Base-by-base conservation (phyloP, 2,888 invertebrate genomes). In the Heliconius erato region DNA sequence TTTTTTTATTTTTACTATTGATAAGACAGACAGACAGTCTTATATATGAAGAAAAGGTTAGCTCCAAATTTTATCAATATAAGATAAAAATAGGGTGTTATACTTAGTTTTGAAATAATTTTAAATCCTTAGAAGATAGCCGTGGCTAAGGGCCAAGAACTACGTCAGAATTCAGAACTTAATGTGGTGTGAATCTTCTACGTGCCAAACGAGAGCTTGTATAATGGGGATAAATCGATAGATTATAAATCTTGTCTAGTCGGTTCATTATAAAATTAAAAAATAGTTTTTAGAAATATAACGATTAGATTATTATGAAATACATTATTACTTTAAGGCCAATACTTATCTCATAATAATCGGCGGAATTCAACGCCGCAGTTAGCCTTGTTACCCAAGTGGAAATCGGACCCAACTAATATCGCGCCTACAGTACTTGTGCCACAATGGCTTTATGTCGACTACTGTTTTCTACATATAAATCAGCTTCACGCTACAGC, bases 101-200 rank as follows among this genome's bases (percentile, higher is more conserved):
- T 63, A 19, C 14, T 54, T 54, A 63, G 7, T 12, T 59, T 59
- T 40, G 14, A 76, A 19, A 81, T 77, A 79, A 63, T 80, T 71
- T 63, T 74, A 63, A 78, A 35, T 19, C 44, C 69, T 68, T 67
- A 80, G 54, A 67, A 32, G 28, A 88, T 80, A 86, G 83, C 85
- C 85, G 89, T 94, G 94, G 95, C 94, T 87, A 84, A 74, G 83
- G 86, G 93, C 94, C 94, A 94, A 94, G 79, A 89, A 89, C 87
- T 89, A 87, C 89, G 87, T 87, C 86, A 87, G 85, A 54, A 54
- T 9, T 63, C 63, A 63, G n/a, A 88, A 88, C 88, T 91, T 92
- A 94, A 94, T 94, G 91, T 92, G 90, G 93, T 94, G 94, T 91
- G 91, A 95, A 94, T 89, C 91, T 92, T 91, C 91, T 88, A 91